A percentile compares a stretch with the other conserved stretches of the same genome.
phyloP scores from a whole-genome alignment of 2,797 vertebrate genomes.

The Masticophis lateralis region DNA sequence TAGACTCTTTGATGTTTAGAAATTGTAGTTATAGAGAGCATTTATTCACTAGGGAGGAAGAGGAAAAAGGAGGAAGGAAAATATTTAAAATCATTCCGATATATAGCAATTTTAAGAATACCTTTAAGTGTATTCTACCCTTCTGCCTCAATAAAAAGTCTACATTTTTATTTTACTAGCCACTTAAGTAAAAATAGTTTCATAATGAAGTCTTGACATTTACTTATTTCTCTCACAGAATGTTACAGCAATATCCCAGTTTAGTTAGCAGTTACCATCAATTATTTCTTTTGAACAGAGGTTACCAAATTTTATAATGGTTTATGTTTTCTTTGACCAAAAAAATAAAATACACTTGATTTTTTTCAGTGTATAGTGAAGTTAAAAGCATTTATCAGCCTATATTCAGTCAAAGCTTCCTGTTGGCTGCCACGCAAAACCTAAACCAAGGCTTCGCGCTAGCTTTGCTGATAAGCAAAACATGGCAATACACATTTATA shows the following conservation, averaged over 20 bases:
- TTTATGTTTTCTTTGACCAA: not conserved
- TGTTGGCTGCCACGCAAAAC: not conserved
- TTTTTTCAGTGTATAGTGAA: not conserved
- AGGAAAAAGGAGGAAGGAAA: conserved; percentile 14
- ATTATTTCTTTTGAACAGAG: conserved; percentile 2
- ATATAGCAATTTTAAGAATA: not conserved
- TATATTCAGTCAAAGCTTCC: not conserved
- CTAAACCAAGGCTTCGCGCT: not conserved
- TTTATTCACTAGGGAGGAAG: not conserved
- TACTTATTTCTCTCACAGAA: not conserved
- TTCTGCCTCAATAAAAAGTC: conserved; percentile 1
- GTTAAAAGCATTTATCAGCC: not conserved
- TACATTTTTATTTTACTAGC: conserved; percentile 17
- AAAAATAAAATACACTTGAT: not conserved
- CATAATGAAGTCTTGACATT: not conserved
- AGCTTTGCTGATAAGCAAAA: not conserved
- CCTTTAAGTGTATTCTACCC: not conserved
- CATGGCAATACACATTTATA: not conserved
- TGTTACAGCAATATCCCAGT: conserved; percentile 41
- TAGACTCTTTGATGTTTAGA: conserved; percentile 54
- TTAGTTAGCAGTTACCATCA: conserved; percentile 39
- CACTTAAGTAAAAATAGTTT: not conserved
- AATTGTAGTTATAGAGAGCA: conserved; percentile 19
- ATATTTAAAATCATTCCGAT: not conserved
- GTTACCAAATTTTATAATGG: conserved; percentile 21